Conservation (phyloP, 2,888 invertebrate species). For the Sylvicola cinctus region DNA sequence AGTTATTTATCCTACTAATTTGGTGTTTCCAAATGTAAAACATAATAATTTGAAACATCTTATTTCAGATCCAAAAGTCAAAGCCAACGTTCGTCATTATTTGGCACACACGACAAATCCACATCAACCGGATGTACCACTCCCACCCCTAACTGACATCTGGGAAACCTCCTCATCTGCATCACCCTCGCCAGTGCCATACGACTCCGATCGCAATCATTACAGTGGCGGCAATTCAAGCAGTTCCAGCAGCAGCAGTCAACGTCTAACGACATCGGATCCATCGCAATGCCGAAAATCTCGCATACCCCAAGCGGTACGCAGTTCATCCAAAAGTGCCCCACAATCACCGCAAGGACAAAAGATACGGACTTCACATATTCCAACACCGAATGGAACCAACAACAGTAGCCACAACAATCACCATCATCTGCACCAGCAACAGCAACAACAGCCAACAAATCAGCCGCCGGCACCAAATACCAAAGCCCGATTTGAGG, state of each 20-base stretch:
- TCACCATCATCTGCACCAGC: no score
- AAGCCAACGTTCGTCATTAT: conserved; percentile 56
- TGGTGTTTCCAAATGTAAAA: no score
- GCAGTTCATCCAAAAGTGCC: conserved; percentile 12
- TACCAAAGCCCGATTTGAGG: conserved; percentile 48
- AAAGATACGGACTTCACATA: conserved; percentile 21
- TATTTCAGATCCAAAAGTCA: conserved; percentile 63
- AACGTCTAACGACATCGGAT: conserved; percentile 14
- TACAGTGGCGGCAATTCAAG: conserved; percentile 7
- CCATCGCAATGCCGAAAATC: conserved; percentile 25
- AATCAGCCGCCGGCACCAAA: conserved; percentile 17
- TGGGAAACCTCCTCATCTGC: conserved; percentile 15
- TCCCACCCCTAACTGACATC: conserved; percentile 27
- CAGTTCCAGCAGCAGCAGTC: conserved; percentile 9
- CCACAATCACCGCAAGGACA: conserved; percentile 20
- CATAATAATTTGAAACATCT: conserved; percentile 5
- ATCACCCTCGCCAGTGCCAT: conserved; percentile 9
- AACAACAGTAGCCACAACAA: conserved; percentile 6
- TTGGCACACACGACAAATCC: conserved; percentile 35
- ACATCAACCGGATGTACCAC: conserved; percentile 30
- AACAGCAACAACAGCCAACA: conserved; percentile 15
- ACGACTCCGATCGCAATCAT: conserved; percentile 5
- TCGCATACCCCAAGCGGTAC: conserved; percentile 34
- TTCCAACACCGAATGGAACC: conserved; percentile 17
- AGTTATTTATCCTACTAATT: no score